Evolutionary conservation across 2,888 invertebrate species (phyloP).

Genomic region (Idaea aversata): DNA sequence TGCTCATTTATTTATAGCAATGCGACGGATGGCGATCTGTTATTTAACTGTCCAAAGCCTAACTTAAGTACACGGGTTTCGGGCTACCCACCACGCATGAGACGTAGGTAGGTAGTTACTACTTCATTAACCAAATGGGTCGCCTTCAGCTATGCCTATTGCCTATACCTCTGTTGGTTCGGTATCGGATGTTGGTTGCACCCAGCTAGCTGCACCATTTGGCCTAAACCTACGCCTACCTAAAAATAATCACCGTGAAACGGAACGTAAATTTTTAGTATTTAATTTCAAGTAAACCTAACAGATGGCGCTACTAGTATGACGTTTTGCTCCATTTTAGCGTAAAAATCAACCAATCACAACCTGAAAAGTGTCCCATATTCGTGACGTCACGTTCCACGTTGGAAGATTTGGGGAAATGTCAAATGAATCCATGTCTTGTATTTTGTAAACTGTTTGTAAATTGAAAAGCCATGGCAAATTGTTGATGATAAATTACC

Average conservation of each 20-base stretch:
- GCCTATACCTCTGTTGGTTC: too few species aligned
- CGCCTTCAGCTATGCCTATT: too few species aligned
- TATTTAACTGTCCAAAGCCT: too few species aligned
- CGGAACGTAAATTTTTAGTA: conserved; percentile 19
- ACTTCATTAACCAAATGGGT: too few species aligned
- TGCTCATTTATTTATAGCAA: too few species aligned
- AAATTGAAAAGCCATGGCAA: conserved; percentile 30
- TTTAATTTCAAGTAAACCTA: conserved; percentile 9
- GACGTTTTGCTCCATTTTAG: conserved; percentile 43
- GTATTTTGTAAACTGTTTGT: conserved; percentile 55
- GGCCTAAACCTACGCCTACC: too few species aligned
- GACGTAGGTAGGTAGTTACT: too few species aligned
- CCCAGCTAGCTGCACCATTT: too few species aligned
- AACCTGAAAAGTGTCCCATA: conserved; percentile 64
- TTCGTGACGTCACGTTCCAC: conserved; percentile 84
- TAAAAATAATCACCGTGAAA: conserved; percentile 7
- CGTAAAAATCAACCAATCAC: conserved; percentile 60
- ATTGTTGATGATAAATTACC: conserved; percentile 14
- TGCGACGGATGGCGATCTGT: too few species aligned
- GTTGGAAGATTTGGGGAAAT: conserved; percentile 79
- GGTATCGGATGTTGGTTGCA: too few species aligned
- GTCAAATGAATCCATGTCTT: conserved; percentile 50
- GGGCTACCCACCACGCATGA: too few species aligned
- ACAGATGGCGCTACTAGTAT: conserved; percentile 52
- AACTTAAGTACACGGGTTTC: too few species aligned